Base-by-base conservation (phyloP, 1,140 invertebrate species). In the Lethrus apterus region DNA sequence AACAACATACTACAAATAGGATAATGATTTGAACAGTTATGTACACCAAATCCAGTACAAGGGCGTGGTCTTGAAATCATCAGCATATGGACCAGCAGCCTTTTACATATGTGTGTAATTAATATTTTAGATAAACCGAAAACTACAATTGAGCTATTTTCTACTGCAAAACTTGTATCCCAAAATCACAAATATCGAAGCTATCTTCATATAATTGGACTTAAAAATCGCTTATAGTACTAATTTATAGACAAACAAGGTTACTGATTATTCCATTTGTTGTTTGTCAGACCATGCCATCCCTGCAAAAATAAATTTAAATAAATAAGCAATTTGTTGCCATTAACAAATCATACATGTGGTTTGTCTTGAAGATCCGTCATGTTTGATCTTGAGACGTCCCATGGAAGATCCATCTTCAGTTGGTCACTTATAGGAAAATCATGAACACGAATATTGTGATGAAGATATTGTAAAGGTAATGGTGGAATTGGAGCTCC, bases 221-320 rank as follows among this genome's bases (percentile, higher is more conserved):
- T 55, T 63, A 57, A 60, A 57, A 52, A 53, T 57, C 48, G 57
- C 56, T 60, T 59, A 59, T 52, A 60, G 55, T 60, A 52, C 32
- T 32, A 43, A 46, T 44, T 44, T 33, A 47, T 36, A 18, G 44
- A 46, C 40, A 26, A 46, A 40, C 14, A 30, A 26, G 46, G 36
- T 62, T 65, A 65, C 46, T 59, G 60, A 46, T n/a, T n/a, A n/a
- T 55, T 63, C 63, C 63, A 65, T 44, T 65, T 62, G 46, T 51
- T 57, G 42, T 42, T 47, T 13, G 46, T 30, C 48, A 57, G 46
- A 15, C 53, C 56, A 31, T 51, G 53, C 62, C 62, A 64, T 34
- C 59, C 59, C 62, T 64, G 46, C 30, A 58, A 61, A 11, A 29
- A 29, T 29, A 29, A 29, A 29, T 9, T 10, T 30, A 30, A 11